These are phyloP conservation scores for Cryptotis parvus DNA, from an alignment of 2,113 vertebrate species.

Conservation along the genomic window DNA sequence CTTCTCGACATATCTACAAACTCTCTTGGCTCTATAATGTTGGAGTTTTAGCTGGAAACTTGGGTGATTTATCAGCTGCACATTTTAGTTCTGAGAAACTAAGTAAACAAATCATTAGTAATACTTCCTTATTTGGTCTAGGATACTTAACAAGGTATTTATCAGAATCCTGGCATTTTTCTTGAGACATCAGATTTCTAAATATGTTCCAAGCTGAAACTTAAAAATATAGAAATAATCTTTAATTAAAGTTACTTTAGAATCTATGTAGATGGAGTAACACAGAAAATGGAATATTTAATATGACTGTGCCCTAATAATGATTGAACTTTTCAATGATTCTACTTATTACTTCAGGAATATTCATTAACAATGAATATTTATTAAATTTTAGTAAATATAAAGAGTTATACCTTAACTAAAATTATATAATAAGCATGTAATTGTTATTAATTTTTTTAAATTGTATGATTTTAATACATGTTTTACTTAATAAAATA, in stretches of 20 bases:
- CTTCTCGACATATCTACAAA: neutral
- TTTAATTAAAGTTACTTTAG: constrained; percentile 52
- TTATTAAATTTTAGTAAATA: constrained; percentile 45
- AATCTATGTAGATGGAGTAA: constrained; percentile 17
- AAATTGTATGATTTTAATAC: constrained; percentile 1
- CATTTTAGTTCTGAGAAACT: constrained; percentile 13
- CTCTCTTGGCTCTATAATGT: neutral
- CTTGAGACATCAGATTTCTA: neutral
- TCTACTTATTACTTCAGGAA: constrained; percentile 20
- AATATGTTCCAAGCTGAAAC: neutral
- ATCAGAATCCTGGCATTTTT: no score
- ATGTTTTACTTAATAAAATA: constrained; percentile 62
- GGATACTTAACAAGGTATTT: no score
- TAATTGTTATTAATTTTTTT: constrained; percentile 60
- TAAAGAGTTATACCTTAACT: constrained; percentile 29
- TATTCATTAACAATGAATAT: constrained; percentile 52
- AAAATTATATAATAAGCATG: constrained; percentile 48
- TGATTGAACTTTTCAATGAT: constrained; percentile 5
- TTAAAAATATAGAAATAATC: constrained; percentile 21
- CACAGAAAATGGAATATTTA: constrained; percentile 52
- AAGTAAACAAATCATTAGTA: neutral
- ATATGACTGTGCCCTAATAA: constrained; percentile 50
- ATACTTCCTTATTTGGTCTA: neutral
- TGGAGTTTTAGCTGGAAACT: neutral
- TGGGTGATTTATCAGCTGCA: neutral